Conservation (phyloP, 2,888 invertebrate species). For the Dendrolimus houi region DNA sequence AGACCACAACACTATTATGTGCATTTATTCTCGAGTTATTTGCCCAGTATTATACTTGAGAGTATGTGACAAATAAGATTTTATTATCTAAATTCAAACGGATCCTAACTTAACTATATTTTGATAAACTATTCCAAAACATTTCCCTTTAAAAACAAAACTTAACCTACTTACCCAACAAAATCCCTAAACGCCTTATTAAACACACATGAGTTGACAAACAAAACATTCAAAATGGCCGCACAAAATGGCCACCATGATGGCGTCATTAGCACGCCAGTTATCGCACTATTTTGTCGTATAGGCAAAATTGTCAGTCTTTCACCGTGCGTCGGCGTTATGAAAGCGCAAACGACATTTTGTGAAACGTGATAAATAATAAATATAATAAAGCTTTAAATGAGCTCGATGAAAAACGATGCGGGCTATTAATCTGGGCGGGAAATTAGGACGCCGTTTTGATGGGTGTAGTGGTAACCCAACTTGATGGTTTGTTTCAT, state of each 20-base stretch:
- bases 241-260: constrained; percentile 49
- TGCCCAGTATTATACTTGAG: too few species aligned
- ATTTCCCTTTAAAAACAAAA: constrained; percentile 18
- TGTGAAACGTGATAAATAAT: constrained; percentile 64
- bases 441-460: constrained; percentile 57
- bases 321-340: constrained; percentile 64
- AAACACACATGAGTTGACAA: constrained; percentile 37
- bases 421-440: constrained; percentile 55
- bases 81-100: too few species aligned
- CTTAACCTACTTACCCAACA: constrained; percentile 11
- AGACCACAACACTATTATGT: too few species aligned
- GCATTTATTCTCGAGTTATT: too few species aligned
- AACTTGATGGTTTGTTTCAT: constrained; percentile 3
- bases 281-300: constrained; percentile 73
- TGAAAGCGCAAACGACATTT: constrained; percentile 64
- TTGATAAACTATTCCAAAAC: constrained; percentile 5
- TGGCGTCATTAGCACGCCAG: constrained; percentile 64
- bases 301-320: constrained; percentile 72
- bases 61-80: too few species aligned
- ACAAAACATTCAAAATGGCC: constrained; percentile 63
- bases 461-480: constrained; percentile 20
- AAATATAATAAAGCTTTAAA: constrained; percentile 40
- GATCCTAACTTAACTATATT: background rate
- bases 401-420: constrained; percentile 63
- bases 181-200: background rate